A percentile compares a stretch with the other conserved stretches of the same genome.
phyloP scores from a whole-genome alignment of 2,113 vertebrate genomes.

The Galemys pyrenaicus region DNA sequence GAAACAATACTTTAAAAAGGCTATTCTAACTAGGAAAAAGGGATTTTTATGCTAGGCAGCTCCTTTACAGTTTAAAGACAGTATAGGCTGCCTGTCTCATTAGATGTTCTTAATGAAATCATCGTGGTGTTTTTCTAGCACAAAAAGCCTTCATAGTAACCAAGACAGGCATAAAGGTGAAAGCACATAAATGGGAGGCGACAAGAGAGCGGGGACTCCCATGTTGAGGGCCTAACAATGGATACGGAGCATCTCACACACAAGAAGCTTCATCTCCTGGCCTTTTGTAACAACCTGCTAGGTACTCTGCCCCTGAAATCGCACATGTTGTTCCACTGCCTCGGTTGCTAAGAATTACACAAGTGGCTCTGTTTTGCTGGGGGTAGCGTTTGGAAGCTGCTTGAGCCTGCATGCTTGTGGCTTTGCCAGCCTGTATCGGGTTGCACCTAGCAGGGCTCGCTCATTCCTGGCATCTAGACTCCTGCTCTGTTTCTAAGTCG shows the following conservation, averaged over 20 bases:
- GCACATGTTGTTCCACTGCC: background rate
- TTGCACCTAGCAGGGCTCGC: background rate
- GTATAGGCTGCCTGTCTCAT: background rate
- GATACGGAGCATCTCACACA: fast-evolving
- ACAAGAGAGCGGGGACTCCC: background rate
- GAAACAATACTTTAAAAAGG: background rate
- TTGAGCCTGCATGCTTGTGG: background rate
- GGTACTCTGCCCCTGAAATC: background rate
- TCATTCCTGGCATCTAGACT: constrained; percentile 26
- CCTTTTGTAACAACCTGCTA: background rate
- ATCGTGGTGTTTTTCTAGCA: background rate
- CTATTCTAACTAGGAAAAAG: constrained; percentile 28
- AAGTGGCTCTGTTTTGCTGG: background rate
- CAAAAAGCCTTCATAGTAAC: background rate
- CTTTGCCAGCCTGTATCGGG: background rate
- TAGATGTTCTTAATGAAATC: background rate
- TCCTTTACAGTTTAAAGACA: constrained; percentile 10
- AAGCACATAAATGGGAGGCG: background rate
- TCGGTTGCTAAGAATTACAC: background rate
- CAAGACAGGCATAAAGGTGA: background rate
- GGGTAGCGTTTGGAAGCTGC: background rate
- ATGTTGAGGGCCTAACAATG: background rate
- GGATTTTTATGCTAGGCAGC: background rate
- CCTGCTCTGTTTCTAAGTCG: background rate
- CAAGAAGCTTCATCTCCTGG: background rate